phyloP scores from a whole-genome alignment of 2,888 invertebrate species.

The Deilephila elpenor region DNA sequence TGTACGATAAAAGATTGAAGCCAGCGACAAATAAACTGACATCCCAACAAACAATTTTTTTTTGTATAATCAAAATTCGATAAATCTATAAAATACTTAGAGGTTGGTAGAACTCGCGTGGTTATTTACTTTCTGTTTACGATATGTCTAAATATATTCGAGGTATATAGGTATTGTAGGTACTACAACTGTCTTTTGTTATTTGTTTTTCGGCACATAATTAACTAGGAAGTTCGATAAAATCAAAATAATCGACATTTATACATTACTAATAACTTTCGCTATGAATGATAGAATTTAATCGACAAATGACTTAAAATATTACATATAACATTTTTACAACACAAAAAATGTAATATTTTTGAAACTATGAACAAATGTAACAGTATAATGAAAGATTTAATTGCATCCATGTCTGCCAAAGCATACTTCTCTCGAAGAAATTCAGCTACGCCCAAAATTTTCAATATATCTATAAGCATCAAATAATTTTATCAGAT shows the following conservation, averaged over 20 bases:
- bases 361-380: too few relatives aligned
- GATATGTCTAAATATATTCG: constrained; percentile 51
- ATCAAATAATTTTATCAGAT: constrained; percentile 1
- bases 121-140: constrained; percentile 18
- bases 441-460: not conserved
- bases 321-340: too few relatives aligned
- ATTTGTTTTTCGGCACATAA: constrained; percentile 30
- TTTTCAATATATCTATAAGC: not conserved
- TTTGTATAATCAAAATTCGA: too few relatives aligned
- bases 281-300: constrained; percentile 1
- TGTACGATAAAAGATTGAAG: too few relatives aligned
- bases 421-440: not conserved
- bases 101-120: not conserved
- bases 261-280: not conserved
- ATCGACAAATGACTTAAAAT: not conserved
- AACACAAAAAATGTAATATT: too few relatives aligned
- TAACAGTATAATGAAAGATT: not conserved
- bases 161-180: constrained; percentile 39
- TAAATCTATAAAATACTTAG: not conserved
- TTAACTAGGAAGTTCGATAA: constrained; percentile 20
- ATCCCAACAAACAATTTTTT: too few relatives aligned
- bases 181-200: constrained; percentile 45
- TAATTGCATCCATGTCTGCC: not conserved
- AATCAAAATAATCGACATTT: not conserved
- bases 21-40: too few relatives aligned